These are phyloP conservation scores for Lasioglossum figueresi DNA, from an alignment of 2,888 invertebrate genomes.

Conservation along the genomic window DNA sequence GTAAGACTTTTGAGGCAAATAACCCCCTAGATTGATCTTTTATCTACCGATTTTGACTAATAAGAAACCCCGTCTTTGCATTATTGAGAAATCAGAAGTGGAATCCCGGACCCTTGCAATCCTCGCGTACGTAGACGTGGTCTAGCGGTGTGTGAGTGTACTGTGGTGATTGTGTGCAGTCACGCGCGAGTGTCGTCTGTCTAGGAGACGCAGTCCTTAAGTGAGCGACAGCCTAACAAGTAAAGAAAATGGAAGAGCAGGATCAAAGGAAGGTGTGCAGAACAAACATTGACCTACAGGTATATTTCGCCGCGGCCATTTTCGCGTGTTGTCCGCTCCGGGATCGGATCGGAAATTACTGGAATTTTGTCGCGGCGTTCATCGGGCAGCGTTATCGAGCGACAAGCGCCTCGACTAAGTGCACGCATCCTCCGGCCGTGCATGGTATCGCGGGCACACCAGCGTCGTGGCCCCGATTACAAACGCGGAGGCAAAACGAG, in stretches of 20 bases:
- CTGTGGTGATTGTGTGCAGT: too few species aligned
- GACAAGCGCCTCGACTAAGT: constrained; percentile 61
- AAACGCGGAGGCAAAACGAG: background rate
- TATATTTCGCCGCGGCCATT: background rate
- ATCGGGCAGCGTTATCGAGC: constrained; percentile 67
- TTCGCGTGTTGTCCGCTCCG: background rate
- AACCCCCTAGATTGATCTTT: too few species aligned
- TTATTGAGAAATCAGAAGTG: too few species aligned
- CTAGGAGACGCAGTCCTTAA: too few species aligned
- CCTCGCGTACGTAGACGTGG: too few species aligned
- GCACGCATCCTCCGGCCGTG: constrained; percentile 28
- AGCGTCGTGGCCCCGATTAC: constrained; percentile 2
- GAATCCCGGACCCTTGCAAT: too few species aligned
- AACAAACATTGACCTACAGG: background rate
- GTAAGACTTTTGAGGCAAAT: too few species aligned
- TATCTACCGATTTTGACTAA: too few species aligned
- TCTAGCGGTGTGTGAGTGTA: too few species aligned
- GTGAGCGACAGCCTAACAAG: too few species aligned
- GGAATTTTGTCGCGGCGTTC: constrained; percentile 27
- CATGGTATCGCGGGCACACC: background rate
- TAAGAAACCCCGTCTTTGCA: too few species aligned
- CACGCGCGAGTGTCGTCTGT: too few species aligned
- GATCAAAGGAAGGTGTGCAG: background rate
- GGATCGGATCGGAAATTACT: background rate
- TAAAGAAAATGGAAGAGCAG: background rate